Evolutionary conservation across 2,888 invertebrate species (phyloP), one percentile per base, ranked within the genome.

Genomic region (Aleiodes alternator): DNA sequence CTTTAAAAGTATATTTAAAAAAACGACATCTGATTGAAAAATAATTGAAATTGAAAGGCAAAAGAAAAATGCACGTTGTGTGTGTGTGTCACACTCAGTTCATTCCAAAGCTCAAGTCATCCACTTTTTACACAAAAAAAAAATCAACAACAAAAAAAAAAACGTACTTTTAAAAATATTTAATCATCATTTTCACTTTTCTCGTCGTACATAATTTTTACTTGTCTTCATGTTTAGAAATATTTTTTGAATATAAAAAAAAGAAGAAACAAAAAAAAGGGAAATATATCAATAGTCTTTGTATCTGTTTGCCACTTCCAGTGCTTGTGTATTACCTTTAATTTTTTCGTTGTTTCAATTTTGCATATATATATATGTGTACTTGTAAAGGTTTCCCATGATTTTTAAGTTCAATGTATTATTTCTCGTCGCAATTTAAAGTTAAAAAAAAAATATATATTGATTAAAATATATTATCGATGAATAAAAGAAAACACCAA

Each of bases 241-340:
- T 78, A 78, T 79, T 79, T 78, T 76, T 78, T 72, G 48, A 56
- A 68, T 53, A 34, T 57, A 29, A 59, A 23, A 61, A 53, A 0
- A 31, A 61, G 64, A 76, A 69, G 68, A 68, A 0, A 31, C 56
- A 69, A 76, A 72, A 70, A 68, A 29, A 68, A 68, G 23, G 8
- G 50, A 55, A 57, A 43, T 70, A 48, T 73, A 64, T 64, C 9
- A 64, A 64, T 64, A 50, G 55, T 74, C 59, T 53, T 50, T 64
- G 55, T 72, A 69, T 74, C 57, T 61, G 70, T 64, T 69, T 76
- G 51, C 55, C 70, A 69, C 64, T 43, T 34, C 64, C 64, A 64
- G 48, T 64, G 64, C 64, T 64, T 64, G 64, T 48, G 64, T 64
- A 64, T 43, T 64, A 55, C 43, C 43, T 43, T 43, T 43, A 43